Conservation (phyloP, 2,113 vertebrate species). For the Platanista minor region DNA sequence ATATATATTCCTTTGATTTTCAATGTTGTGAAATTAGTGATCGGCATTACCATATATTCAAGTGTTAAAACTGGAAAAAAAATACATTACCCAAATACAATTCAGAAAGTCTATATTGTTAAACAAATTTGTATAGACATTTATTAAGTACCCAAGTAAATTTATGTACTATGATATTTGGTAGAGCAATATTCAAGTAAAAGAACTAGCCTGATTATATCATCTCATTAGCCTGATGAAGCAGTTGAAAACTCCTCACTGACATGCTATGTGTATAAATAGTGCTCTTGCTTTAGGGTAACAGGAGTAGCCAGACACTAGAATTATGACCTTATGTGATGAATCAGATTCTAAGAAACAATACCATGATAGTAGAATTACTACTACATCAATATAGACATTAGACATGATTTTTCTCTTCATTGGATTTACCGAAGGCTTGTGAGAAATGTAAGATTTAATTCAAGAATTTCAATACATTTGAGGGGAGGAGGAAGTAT, state of each 20-base stretch:
- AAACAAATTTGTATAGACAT: neutral
- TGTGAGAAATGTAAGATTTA: neutral
- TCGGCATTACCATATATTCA: neutral
- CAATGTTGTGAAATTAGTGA: neutral
- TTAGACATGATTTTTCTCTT: constrained; percentile 3
- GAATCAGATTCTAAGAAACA: neutral
- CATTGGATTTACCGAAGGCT: neutral
- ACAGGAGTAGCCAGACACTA: neutral
- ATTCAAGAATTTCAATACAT: neutral
- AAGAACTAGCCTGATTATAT: neutral
- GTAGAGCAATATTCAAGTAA: neutral
- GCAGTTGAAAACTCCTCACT: neutral
- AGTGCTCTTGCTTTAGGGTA: neutral
- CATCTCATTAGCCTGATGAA: neutral
- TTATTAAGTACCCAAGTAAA: neutral
- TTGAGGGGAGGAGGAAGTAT: neutral
- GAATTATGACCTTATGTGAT: neutral
- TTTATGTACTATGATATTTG: neutral
- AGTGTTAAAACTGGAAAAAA: neutral
- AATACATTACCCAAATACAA: neutral
- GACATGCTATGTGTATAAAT: neutral
- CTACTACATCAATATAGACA: neutral
- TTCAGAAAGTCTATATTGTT: neutral
- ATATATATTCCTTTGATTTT: neutral
- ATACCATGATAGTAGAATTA: neutral